Evolutionary conservation across 2,888 invertebrate genomes (phyloP), one percentile per base, ranked within the genome.

Genomic region (Trichopria drosophilae): DNA sequence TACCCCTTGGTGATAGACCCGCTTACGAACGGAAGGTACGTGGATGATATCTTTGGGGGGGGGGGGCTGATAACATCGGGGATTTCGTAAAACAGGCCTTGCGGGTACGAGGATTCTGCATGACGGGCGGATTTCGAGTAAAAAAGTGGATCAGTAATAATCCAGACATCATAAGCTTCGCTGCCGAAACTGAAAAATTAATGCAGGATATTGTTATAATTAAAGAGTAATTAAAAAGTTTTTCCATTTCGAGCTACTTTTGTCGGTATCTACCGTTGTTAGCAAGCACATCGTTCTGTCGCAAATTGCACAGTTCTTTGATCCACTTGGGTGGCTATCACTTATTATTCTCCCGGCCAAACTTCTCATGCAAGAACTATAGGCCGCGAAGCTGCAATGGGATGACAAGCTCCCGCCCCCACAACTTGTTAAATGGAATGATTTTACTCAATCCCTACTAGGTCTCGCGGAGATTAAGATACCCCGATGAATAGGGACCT

Each of bases 1-100:
- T n/a, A n/a, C n/a, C 62, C 43, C 2, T 22, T 50, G 3, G 42
- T 29, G 1, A 37, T 50, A 2, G 20, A 24, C 9, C 22, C 24
- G n/a, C 42, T 50, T 20, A 24, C 34, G 28, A 31, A 43, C 1
- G 50, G 50, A 2, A 32, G 43, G 12, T 50, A 50, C 12, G 36
- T 43, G 6, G 50, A 50, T 9, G 50, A 43, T 19, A 43, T 43
- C 9, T 49, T 35, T 15, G 35, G 49, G n/a, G n/a, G n/a, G n/a
- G n/a, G n/a, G n/a, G n/a, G n/a, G n/a, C n/a, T n/a, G n/a, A n/a
- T n/a, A n/a, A n/a, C n/a, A n/a, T n/a, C n/a, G n/a, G n/a, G n/a
- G n/a, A n/a, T n/a, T n/a, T n/a, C n/a, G n/a, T n/a, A n/a, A n/a
- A n/a, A n/a, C n/a, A n/a, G n/a, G n/a, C n/a, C n/a, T n/a, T n/a